Conservation (phyloP, 2,797 vertebrate species). For the Urocyon cinereoargenteus region DNA sequence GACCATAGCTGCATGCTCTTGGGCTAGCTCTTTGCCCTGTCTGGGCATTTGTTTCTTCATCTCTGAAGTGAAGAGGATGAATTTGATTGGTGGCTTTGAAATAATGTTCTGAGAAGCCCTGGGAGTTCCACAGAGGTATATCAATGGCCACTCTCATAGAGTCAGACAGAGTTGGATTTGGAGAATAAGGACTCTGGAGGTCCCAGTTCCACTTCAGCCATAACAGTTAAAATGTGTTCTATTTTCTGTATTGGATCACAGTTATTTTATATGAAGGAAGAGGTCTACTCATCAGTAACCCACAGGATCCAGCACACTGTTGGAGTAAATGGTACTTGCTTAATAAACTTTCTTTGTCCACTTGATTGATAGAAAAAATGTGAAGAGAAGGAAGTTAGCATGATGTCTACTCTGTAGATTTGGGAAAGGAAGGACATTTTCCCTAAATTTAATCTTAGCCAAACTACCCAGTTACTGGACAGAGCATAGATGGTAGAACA, state of each 20-base stretch:
- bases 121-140: not conserved
- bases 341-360: slow-evolving; percentile 4
- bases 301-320: not conserved
- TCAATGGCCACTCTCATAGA: not conserved
- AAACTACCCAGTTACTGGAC: not conserved
- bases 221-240: not conserved
- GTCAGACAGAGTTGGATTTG: not conserved
- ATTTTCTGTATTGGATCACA: not conserved
- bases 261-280: slow-evolving; percentile 30
- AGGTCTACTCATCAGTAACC: not conserved
- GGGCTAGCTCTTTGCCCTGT: not conserved
- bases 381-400: not conserved
- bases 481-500: not conserved
- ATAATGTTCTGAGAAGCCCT: not conserved
- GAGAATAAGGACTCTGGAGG: not conserved
- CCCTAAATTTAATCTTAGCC: slow-evolving; percentile 8
- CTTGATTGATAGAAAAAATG: not conserved
- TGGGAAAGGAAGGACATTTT: not conserved
- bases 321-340: not conserved
- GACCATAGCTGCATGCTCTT: not conserved
- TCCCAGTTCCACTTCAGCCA: not conserved
- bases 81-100: slow-evolving; percentile 13
- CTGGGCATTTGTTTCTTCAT: not conserved
- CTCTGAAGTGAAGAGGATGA: not conserved
- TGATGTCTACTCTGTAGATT: slow-evolving; percentile 5